Evolutionary conservation across 2,888 invertebrate species (phyloP), one percentile per base, ranked within the genome.

Genomic region (Penaeus monodon): DNA sequence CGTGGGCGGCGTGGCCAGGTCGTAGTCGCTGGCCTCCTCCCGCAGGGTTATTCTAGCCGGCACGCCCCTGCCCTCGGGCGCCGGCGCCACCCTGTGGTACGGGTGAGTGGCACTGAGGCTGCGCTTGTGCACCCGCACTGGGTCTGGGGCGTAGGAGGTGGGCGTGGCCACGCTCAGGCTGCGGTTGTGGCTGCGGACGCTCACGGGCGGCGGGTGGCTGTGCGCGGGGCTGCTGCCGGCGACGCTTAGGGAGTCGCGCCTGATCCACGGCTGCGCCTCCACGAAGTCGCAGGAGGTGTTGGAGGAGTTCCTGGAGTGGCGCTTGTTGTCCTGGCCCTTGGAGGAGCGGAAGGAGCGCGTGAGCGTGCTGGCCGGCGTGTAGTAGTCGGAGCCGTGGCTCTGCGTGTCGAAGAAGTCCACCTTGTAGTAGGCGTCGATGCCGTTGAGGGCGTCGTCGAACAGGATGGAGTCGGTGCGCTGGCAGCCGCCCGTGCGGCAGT

Each of bases 401-500:
- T 88, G 86, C n/a, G 88, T 84, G 64, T 85, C 85, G 57, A 90
- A 68, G 76, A 90, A 90, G 76, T 90, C 90, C 3, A 90, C 81
- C 78, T 82, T 86, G 73, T 90, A 90, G 70, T 90, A 90, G 20
- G 84, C 88, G 84, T 90, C 90, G 38, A 90, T 65, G 24, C 88
- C 90, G 81, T 88, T 79, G 24, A 90, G 76, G 68, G 89, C 88
- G 76, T 89, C 88, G 57, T 90, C 88, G 74, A 90, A 90, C 29
- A 90, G 22, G n/a, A 90, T 88, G 57, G 90, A 90, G 92, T 97
- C 97, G 90, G 96, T 95, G 63, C 94, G 93, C 8, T 95, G 96
- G 93, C 95, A 96, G 7, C 96, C 96, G 79, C 91, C 91, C 90
- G 96, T 96, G 66, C 97, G 95, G 92, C 98, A 98, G 93, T 97